Percentiles rank a stretch among this genome's conserved stretches.
Evolutionary conservation across 2,113 vertebrate genomes (phyloP).

Genomic region (Cephalopholis sonnerati): DNA sequence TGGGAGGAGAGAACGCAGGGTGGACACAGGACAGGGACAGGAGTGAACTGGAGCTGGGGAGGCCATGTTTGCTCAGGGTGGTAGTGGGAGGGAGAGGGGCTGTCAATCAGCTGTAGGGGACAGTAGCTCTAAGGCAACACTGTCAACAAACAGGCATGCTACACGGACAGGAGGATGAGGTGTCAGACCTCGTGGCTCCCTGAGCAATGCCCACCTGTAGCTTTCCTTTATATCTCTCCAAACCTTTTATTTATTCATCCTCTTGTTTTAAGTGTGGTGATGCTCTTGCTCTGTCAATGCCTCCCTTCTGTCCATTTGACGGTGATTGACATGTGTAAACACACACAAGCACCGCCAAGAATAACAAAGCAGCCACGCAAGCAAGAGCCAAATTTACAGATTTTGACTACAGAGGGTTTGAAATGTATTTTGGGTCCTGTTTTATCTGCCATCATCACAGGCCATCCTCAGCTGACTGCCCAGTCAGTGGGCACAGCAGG

Average conservation of each 20-base stretch:
- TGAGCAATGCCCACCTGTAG: slow-evolving; percentile 9
- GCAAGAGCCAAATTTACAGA: slow-evolving; percentile 5
- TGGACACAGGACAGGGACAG: slow-evolving; percentile 58
- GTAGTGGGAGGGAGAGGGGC: background rate
- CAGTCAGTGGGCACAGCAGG: slow-evolving; percentile 16
- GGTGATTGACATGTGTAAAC: background rate
- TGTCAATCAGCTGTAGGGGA: slow-evolving; percentile 61
- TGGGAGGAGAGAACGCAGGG: slow-evolving; percentile 43
- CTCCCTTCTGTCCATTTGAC: background rate
- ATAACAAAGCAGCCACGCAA: slow-evolving; percentile 4
- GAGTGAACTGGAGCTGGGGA: slow-evolving; percentile 64
- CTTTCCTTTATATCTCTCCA: background rate
- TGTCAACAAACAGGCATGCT: slow-evolving; percentile 77
- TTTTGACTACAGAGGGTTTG: slow-evolving; percentile 6
- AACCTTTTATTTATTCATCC: background rate
- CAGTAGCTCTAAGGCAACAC: slow-evolving; percentile 57
- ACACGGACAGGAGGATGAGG: slow-evolving; percentile 22
- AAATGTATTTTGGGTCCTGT: slow-evolving; percentile 33
- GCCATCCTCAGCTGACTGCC: slow-evolving; percentile 25
- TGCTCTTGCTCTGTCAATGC: background rate
- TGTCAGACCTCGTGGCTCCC: background rate
- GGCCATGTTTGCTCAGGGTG: slow-evolving; percentile 62
- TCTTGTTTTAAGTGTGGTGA: background rate
- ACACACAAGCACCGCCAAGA: background rate
- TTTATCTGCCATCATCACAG: slow-evolving; percentile 42